Conservation (phyloP, 2,888 invertebrate genomes). For the Gordius sp. region DNA sequence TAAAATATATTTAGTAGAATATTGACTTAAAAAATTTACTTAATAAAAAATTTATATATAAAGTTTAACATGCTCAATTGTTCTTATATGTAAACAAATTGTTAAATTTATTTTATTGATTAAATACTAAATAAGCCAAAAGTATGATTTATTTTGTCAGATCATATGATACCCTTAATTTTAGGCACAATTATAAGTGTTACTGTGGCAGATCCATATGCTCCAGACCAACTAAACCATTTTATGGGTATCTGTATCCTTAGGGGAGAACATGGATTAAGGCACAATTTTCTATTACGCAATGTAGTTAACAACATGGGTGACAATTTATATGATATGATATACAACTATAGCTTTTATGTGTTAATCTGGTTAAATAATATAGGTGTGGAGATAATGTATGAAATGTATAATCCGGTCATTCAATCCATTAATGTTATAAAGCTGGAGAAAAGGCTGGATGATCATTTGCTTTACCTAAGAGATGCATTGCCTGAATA, state of each 20-base stretch:
- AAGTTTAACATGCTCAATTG: slow-evolving; percentile 13
- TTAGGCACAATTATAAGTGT: slow-evolving; percentile 61
- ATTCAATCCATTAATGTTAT: slow-evolving; percentile 65
- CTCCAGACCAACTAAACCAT: slow-evolving; percentile 51
- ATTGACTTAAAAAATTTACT: slow-evolving; percentile 16
- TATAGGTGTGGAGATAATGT: slow-evolving; percentile 44
- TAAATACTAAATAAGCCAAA: too few species aligned
- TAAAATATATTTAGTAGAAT: slow-evolving; percentile 15
- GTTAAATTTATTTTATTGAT: too few species aligned
- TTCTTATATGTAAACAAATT: too few species aligned
- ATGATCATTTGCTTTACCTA: slow-evolving; percentile 59
- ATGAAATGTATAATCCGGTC: slow-evolving; percentile 72
- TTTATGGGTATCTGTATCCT: slow-evolving; percentile 85
- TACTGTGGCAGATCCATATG: slow-evolving; percentile 54
- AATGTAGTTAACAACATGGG: slow-evolving; percentile 72
- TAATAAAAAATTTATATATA: background rate
- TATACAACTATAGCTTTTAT: too few species aligned
- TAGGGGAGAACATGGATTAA: slow-evolving; percentile 49
- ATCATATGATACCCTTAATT: too few species aligned
- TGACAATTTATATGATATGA: slow-evolving; percentile 20
- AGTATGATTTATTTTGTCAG: too few species aligned
- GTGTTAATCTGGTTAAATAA: too few species aligned
- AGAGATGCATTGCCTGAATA: slow-evolving; percentile 53
- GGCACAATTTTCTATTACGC: slow-evolving; percentile 56
- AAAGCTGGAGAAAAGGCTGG: slow-evolving; percentile 64